Evolutionary conservation across 2,797 vertebrate species (phyloP), one percentile per base, ranked within the genome.

Genomic region (Sebastes wilsoni): DNA sequence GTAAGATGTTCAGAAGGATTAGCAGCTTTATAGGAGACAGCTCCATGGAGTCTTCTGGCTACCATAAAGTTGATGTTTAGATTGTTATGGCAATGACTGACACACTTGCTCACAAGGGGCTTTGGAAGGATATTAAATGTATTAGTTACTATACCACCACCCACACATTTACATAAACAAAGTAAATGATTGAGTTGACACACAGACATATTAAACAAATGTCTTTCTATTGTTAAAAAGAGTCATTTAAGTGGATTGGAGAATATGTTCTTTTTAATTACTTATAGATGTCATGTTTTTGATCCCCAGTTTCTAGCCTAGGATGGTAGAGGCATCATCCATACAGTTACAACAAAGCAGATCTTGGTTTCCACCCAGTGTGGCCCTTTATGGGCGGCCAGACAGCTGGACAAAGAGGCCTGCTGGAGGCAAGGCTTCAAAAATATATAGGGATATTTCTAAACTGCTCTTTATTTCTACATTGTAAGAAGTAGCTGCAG

Each of bases 11-110:
- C n/a, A 68, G 56, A 14, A 9, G 22, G 9, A 80, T 18, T 4
- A 22, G 54, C 42, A 6, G 23, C 49, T 88, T 84, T 91, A 91
- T 89, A 76, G 20, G 49, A 4, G 3, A 38, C 25, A n/a, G 20
- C n/a, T 87, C 90, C 65, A 80, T 13, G 5, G 82, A 72, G 82
- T 54, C 8, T 46, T 46, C 27, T 59, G 27, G 2, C 5, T 70
- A 66, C 62, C 7, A 30, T 60, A 7, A 66, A 77, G 60, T 46
- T 56, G 8, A 38, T 82, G 42, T 71, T 54, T 10, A 58, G 23
- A 79, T 67, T 74, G 65, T 84, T 52, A 59, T 60, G 75, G 18
- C 23, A 28, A 22, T 72, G 22, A 60, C 54, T 22, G 2, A 30
- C 54, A 14, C 16, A n/a, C 8, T 32, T 3, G 4, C n/a, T 69